Percentiles rank a stretch among this genome's conserved stretches.
phyloP scores from a whole-genome alignment of 37 sponge, comb jelly and placozoan species.

The Eunapius fragilis region DNA sequence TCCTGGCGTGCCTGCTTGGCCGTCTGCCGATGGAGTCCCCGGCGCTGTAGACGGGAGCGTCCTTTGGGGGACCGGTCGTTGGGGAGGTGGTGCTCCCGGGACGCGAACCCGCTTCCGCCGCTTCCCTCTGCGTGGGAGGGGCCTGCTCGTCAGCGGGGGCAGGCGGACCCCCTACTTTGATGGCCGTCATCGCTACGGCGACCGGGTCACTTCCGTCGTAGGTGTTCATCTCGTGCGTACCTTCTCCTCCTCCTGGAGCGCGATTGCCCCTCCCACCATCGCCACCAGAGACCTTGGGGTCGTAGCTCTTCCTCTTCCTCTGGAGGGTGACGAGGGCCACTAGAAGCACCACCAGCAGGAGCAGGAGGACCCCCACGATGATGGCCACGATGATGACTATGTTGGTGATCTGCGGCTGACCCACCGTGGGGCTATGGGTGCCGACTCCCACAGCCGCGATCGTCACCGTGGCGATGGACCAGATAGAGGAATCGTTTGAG shows the following conservation, averaged over 20 bases:
- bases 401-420: neutral
- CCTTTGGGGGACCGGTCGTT: neutral
- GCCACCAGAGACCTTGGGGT: neutral
- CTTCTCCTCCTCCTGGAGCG: too few relatives aligned
- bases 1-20: constrained; percentile 31
- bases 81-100: too few relatives aligned
- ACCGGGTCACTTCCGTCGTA: too few relatives aligned
- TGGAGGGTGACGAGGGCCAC: neutral
- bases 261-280: too few relatives aligned
- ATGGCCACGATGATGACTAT: neutral
- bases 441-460: neutral
- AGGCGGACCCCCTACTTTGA: too few relatives aligned
- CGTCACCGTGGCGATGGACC: neutral
- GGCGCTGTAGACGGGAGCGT: neutral
- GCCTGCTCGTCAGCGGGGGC: too few relatives aligned
- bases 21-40: neutral
- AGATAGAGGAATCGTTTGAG: neutral
- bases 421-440: neutral
- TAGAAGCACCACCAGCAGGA: neutral
- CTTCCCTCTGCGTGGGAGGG: too few relatives aligned
- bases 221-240: neutral
- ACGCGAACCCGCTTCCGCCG: too few relatives aligned
- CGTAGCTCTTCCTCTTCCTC: neutral
- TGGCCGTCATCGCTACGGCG: too few relatives aligned
- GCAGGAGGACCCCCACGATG: neutral